Evolutionary conservation across 2,113 vertebrate genomes (phyloP).

Genomic region (Hemichromis elongatus): DNA sequence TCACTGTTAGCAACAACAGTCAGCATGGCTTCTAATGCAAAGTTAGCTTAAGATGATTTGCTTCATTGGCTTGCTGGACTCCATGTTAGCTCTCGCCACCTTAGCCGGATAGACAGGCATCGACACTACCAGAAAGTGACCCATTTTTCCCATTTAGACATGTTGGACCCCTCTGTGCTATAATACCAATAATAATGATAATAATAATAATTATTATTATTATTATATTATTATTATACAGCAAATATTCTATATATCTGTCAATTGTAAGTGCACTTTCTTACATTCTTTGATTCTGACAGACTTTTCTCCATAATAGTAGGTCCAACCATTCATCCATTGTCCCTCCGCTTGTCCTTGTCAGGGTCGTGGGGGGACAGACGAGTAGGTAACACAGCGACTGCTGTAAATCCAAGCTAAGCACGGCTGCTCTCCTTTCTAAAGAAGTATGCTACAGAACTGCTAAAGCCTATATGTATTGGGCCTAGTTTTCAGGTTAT

Average conservation of each 20-base stretch:
- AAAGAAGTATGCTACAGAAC: not conserved
- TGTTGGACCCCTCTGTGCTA: not conserved
- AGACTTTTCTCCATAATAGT: not conserved
- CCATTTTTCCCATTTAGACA: not conserved
- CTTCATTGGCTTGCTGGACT: not conserved
- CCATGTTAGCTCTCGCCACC: not conserved
- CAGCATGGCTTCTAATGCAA: not conserved
- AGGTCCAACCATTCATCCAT: too few relatives aligned
- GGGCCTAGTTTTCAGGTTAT: slow-evolving; percentile 12
- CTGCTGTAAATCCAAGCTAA: not conserved
- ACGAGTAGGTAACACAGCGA: not conserved
- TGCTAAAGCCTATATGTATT: not conserved
- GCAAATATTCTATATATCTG: not conserved
- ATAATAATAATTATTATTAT: too few relatives aligned
- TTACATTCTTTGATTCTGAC: not conserved
- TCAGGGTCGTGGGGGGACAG: not conserved
- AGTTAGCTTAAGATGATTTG: not conserved
- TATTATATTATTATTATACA: too few relatives aligned
- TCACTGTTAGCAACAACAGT: not conserved
- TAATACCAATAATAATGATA: not conserved
- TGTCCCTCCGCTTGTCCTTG: not conserved
- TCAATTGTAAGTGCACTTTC: not conserved
- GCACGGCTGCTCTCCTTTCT: not conserved
- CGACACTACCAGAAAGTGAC: not conserved
- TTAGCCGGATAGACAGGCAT: not conserved